Evolutionary conservation across 2,888 invertebrate species (phyloP).

Genomic region (Rotaria magnacalcarata): DNA sequence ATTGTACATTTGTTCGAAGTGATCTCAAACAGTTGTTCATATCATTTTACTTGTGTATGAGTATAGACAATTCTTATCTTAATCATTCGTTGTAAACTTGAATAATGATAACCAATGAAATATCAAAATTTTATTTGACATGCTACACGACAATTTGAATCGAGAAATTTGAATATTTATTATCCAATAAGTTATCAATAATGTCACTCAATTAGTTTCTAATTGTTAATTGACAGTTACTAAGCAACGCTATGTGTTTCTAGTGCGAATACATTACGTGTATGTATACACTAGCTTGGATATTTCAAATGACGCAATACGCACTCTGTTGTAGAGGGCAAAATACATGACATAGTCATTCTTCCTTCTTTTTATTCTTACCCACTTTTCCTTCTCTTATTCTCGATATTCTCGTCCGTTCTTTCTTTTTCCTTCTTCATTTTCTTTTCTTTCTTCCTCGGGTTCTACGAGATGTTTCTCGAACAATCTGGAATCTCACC

Average conservation of each 20-base stretch:
- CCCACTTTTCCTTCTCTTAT: background rate
- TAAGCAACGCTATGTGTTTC: background rate
- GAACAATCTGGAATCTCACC: constrained; percentile 8
- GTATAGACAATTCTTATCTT: no score
- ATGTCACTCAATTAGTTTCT: no score
- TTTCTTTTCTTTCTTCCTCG: background rate
- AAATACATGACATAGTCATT: background rate
- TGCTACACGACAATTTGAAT: no score
- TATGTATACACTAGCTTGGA: background rate
- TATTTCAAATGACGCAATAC: background rate
- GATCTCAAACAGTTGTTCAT: no score
- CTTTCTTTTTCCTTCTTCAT: background rate
- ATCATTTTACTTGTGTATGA: no score
- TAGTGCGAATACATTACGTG: background rate
- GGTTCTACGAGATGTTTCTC: constrained; percentile 13
- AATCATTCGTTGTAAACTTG: no score
- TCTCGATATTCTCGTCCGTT: background rate
- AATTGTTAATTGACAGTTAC: background rate
- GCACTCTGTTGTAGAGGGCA: background rate
- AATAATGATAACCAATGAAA: no score
- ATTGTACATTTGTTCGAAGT: no score
- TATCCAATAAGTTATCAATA: no score
- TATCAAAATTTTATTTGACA: no score
- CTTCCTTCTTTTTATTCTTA: background rate
- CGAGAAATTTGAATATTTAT: no score